Evolutionary conservation across 2,797 vertebrate species (phyloP).

Genomic region (Neoniphon sammara): DNA sequence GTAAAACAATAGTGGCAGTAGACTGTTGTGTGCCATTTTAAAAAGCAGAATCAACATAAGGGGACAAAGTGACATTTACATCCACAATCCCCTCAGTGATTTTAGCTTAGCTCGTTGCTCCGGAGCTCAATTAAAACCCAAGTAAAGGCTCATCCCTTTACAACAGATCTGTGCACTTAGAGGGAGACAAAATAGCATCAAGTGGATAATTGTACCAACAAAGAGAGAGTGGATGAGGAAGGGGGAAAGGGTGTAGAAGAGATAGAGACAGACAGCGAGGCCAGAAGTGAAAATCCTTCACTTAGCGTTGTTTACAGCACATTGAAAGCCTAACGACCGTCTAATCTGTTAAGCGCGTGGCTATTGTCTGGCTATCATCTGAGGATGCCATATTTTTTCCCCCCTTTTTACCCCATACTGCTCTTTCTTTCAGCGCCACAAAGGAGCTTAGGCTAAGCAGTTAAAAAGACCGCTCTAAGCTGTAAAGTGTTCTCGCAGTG

Average conservation of each 20-base stretch:
- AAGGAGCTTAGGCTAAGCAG: slow-evolving; percentile 75
- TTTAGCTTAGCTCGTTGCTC: slow-evolving; percentile 43
- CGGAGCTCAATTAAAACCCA: slow-evolving; percentile 31
- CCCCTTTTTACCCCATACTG: slow-evolving; percentile 30
- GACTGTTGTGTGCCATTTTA: slow-evolving; percentile 35
- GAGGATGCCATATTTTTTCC: slow-evolving; percentile 33
- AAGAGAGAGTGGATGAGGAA: slow-evolving; percentile 20
- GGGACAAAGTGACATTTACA: slow-evolving; percentile 69
- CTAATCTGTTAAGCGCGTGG: slow-evolving; percentile 69
- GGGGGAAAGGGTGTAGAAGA: slow-evolving; percentile 3
- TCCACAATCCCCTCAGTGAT: slow-evolving; percentile 54
- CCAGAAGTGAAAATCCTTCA: slow-evolving; percentile 58
- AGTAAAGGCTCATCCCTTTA: slow-evolving; percentile 50
- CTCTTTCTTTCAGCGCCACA: slow-evolving; percentile 57
- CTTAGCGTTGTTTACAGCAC: slow-evolving; percentile 60
- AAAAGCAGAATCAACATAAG: slow-evolving; percentile 30
- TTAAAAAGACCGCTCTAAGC: slow-evolving; percentile 70
- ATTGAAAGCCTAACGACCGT: slow-evolving; percentile 44
- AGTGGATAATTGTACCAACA: slow-evolving; percentile 68
- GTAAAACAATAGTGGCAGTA: slow-evolving; percentile 49
- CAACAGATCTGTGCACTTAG: slow-evolving; percentile 50
- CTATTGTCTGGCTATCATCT: slow-evolving; percentile 67
- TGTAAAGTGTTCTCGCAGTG: slow-evolving; percentile 65
- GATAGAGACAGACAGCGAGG: not conserved
- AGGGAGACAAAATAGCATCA: slow-evolving; percentile 46